Evolutionary conservation across 2,113 vertebrate genomes (phyloP), one percentile per base, ranked within the genome.

Genomic region (Rhombomys opimus): DNA sequence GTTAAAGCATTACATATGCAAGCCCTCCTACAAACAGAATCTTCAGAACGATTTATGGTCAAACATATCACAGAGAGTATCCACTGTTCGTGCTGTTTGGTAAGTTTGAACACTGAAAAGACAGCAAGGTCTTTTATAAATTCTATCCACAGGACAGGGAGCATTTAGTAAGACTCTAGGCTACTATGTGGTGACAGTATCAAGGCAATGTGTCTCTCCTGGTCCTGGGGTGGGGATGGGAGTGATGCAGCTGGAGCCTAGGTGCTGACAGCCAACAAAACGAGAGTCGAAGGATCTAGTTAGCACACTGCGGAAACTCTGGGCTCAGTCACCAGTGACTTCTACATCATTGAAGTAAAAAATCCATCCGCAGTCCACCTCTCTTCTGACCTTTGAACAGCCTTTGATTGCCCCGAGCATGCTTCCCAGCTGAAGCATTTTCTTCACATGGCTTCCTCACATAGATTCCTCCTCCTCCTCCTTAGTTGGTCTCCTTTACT

Each of bases 241-340:
- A 32, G 52, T n/a, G 72, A 76, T 89, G 23, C 0, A 41, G 61
- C 38, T 13, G 38, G 52, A 70, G 23, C 67, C 82, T 30, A n/a
- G 9, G 20, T 54, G 7, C 50, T 68, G 27, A 20, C 17, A 59
- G 70, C 70, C 81, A 80, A 63, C 57, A 30, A 92, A 50, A 25
- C 52, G 17, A 94, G 67, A 93, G 22, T n/a, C 72, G 46, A 95
- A 89, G 72, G 88, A 70, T 88, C 68, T 73, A 70, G 50, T 96
- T 89, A 65, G 32, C 65, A 76, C 65, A 18, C 32, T 89, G 32
- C 68, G 35, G 82, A 96, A 96, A 38, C 46, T 76, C 52, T 80
- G n/a, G n/a, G 77, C 59, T 54, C n/a, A 27, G 72, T 54, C 23
- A 73, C 15, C 15, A 32, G 41, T 6, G 59, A 87, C 57, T 70